A percentile compares a stretch with the other conserved stretches of the same genome.
Conservation (phyloP, 2,113 vertebrate species). For the Edolisoma coerulescens region DNA sequence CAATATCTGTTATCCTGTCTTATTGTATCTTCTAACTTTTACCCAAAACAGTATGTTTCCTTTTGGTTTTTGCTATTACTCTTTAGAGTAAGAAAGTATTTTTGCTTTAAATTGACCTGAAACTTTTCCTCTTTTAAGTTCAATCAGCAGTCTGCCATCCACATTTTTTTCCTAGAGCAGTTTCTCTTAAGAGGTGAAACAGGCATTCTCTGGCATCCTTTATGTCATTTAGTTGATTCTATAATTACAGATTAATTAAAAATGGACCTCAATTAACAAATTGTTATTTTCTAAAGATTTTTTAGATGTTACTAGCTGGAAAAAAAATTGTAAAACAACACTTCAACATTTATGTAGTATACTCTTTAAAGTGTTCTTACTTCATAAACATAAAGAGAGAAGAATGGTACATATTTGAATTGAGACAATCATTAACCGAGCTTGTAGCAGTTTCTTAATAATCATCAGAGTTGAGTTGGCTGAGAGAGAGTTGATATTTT, state of each 20-base stretch:
- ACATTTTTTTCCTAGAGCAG: neutral
- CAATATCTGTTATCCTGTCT: neutral
- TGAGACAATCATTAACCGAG: neutral
- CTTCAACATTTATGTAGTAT: neutral
- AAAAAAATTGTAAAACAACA: neutral
- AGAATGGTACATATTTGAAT: neutral
- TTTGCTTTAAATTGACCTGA: neutral
- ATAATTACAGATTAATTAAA: neutral
- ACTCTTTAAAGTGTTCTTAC: neutral
- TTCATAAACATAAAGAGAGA: neutral
- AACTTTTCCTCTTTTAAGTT: neutral
- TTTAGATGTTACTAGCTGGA: neutral
- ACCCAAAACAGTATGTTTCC: neutral
- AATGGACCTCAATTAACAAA: neutral
- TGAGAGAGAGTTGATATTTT: neutral
- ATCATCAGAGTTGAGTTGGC: neutral
- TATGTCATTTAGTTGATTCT: neutral
- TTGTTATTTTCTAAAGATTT: neutral
- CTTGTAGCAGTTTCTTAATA: neutral
- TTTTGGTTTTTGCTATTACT: neutral
- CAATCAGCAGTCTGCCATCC: neutral
- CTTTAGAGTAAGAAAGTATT: neutral
- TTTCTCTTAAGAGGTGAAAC: neutral
- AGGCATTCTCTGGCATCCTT: neutral
- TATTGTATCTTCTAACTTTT: neutral